phyloP scores from a whole-genome alignment of 1,140 invertebrate genomes.

The Scaptomyza pallida region DNA sequence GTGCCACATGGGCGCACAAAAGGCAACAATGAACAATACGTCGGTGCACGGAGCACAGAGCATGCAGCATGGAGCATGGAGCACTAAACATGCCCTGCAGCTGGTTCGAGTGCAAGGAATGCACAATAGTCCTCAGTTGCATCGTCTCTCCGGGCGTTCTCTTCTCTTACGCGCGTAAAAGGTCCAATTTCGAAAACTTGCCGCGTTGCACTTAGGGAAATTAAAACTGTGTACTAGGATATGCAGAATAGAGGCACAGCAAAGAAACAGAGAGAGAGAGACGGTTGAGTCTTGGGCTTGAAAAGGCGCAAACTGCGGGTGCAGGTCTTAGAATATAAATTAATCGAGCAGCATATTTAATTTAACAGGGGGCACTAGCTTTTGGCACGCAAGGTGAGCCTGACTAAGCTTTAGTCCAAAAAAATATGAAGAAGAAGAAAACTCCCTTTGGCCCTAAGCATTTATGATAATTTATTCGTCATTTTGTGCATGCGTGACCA shows the following conservation, averaged over 20 bases:
- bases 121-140: slow-evolving; percentile 12
- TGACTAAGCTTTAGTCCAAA: slow-evolving; percentile 12
- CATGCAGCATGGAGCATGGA: background rate
- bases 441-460: slow-evolving; percentile 55
- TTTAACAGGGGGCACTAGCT: background rate
- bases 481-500: slow-evolving; percentile 58
- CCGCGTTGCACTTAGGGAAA: slow-evolving; percentile 78
- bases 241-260: slow-evolving; percentile 28
- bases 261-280: background rate
- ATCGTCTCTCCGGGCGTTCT: slow-evolving; percentile 46
- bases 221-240: slow-evolving; percentile 60
- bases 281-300: background rate
- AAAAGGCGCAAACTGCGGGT: slow-evolving; percentile 44
- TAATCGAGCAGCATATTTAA: slow-evolving; percentile 51
- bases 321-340: slow-evolving; percentile 66
- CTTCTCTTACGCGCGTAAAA: slow-evolving; percentile 52
- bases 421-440: background rate
- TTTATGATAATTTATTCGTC: slow-evolving; percentile 78
- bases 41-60: slow-evolving; percentile 2
- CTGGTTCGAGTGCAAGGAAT: slow-evolving; percentile 59
- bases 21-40: slow-evolving; percentile 67
- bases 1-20: slow-evolving; percentile 45
- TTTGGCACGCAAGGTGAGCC: slow-evolving; percentile 17
- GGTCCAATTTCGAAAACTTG: slow-evolving; percentile 74
- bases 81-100: slow-evolving; percentile 37